Base-by-base conservation (phyloP, 2,888 invertebrate species). In the Syrphus vitripennis region DNA sequence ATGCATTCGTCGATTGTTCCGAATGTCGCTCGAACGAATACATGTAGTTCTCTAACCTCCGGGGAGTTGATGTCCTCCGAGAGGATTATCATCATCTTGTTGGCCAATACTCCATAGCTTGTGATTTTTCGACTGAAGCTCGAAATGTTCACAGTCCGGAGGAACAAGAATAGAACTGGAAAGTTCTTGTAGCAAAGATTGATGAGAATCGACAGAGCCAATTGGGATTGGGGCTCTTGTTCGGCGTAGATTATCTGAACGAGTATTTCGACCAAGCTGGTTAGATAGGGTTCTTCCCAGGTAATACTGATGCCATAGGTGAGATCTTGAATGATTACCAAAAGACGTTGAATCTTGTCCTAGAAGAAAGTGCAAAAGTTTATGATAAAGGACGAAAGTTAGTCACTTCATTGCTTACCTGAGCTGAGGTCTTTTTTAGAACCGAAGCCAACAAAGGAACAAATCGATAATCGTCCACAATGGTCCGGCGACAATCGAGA, bases 101-200 rank as follows among this genome's bases (percentile, higher is more conserved):
- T 90, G 0, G 92, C 92, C 82, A 92, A 70, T 59, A 91, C 89
- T 24, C 92, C 92, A 75, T 89, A 91, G 42, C 89, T 88, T 61
- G 90, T 90, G 40, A 92, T 92, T 63, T 90, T 89, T 0, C 90
- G 87, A 31, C 90, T 90, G 42, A 92, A 92, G 37, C 89, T 90
- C 7, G 91, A 91, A 9, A 91, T 90, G 70, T 96, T 95, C 0
- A 96, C 94, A 6, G 95, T 95, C 83, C 95, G 94, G 93, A 96
- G 94, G 34, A 97, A 92, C 0, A 95, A 94, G 89, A 96, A 96
- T 48, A 96, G 94, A 0, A 96, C 96, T 0, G 96, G 95, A 78
- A 96, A 92, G 91, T 97, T 97, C 88, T 95, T 96, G 89, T 96
- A 96, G 90, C 96, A 97, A 3, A 97, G 92, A 93, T 97, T 97